Percentiles rank a stretch among this genome's conserved stretches.
Evolutionary conservation across 64 coral and sea anemone species (phyloP).

Genomic region (Platygyra sinensis): DNA sequence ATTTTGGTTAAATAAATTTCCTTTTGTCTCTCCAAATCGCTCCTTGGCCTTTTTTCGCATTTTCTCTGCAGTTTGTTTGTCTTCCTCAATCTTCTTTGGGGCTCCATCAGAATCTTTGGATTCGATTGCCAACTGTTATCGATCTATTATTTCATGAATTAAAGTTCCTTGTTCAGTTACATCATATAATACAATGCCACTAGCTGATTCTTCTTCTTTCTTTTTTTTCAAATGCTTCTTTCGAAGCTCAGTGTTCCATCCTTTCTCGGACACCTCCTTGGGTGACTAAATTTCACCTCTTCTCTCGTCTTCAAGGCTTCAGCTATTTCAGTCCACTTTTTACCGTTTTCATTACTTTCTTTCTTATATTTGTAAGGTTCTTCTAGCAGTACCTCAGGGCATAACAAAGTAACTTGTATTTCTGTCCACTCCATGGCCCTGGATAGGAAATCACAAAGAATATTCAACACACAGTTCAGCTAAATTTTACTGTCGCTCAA

Average conservation of each 20-base stretch:
- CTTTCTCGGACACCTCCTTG: conserved; percentile 17
- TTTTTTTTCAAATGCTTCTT: conserved; percentile 2
- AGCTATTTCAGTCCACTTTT: conserved; percentile 31
- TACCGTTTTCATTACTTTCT: conserved; percentile 17
- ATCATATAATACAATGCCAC: neutral
- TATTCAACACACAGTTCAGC: too few species aligned
- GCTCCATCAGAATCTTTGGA: conserved; percentile 19
- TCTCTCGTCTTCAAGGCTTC: neutral
- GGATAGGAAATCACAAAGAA: neutral
- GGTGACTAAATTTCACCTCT: conserved; percentile 18
- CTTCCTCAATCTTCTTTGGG: conserved; percentile 28
- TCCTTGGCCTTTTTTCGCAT: conserved; percentile 39
- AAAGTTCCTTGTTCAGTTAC: conserved; percentile 27
- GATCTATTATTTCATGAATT: conserved; percentile 8
- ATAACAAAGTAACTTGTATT: conserved; percentile 1
- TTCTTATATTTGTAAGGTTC: conserved; percentile 19
- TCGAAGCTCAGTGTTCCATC: conserved; percentile 21
- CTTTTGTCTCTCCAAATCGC: conserved; percentile 50
- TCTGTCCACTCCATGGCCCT: conserved; percentile 9
- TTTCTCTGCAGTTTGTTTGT: conserved; percentile 22
- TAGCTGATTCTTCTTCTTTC: conserved; percentile 24
- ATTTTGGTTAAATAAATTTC: too few species aligned
- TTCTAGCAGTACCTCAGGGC: conserved; percentile 14
- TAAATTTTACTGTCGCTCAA: too few species aligned
- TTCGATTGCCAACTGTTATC: conserved; percentile 5